These are phyloP conservation scores for Drosophila borborema DNA, from an alignment of 2,888 invertebrate genomes.

Conservation along the genomic window DNA sequence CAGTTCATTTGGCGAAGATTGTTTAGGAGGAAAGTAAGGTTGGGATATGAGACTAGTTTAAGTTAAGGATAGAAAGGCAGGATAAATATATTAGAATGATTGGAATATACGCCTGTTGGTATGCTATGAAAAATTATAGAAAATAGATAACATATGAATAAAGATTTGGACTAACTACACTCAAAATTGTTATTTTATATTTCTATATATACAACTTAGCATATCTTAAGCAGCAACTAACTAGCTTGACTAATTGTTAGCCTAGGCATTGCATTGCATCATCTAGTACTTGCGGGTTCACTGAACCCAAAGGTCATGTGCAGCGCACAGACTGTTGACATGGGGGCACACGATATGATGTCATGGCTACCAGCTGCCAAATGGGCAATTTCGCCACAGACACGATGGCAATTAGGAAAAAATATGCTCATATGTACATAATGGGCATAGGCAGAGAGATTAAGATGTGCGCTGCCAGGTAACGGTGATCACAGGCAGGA, in stretches of 20 bases:
- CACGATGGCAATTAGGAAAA: conserved; percentile 28
- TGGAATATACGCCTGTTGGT: conserved; percentile 14
- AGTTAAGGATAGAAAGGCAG: background rate
- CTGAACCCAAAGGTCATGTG: conserved; percentile 72
- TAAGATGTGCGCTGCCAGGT: conserved; percentile 29
- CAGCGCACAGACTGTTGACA: conserved; percentile 35
- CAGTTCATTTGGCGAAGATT: background rate
- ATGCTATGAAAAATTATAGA: conserved; percentile 16
- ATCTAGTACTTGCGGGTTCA: conserved; percentile 49
- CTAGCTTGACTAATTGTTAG: background rate
- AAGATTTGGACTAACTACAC: background rate
- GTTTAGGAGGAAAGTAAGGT: background rate
- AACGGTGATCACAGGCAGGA: conserved; percentile 16
- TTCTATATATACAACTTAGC: background rate
- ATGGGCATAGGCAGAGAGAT: conserved; percentile 24
- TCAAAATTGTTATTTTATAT: background rate
- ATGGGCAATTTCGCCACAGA: conserved; percentile 24
- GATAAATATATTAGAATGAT: background rate
- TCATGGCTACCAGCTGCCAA: conserved; percentile 56
- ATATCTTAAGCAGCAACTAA: background rate
- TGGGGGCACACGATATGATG: conserved; percentile 56
- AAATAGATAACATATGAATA: background rate
- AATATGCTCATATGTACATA: conserved; percentile 8
- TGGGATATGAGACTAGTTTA: no score
- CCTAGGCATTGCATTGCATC: conserved; percentile 53